Conservation (phyloP, 2,113 vertebrate species). For the Malurus melanocephalus region DNA sequence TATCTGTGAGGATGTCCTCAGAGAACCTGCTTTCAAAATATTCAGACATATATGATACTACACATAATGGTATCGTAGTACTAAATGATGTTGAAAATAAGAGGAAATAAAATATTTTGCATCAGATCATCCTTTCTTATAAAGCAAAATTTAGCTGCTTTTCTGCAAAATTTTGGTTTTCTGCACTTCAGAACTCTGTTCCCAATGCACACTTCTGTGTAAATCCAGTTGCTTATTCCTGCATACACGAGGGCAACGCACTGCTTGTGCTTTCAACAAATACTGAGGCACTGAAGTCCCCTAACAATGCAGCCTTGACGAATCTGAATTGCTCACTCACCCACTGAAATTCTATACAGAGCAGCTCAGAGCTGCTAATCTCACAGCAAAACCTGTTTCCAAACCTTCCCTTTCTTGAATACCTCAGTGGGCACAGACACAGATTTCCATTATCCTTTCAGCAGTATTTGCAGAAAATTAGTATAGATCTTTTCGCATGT, state of each 20-base stretch:
- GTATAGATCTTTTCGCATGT: not conserved
- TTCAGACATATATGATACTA: not conserved
- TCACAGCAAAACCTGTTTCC: conserved; percentile 49
- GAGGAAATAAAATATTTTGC: not conserved
- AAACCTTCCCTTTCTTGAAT: conserved; percentile 16
- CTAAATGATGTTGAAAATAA: not conserved
- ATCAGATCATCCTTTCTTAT: not conserved
- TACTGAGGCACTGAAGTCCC: conserved; percentile 23
- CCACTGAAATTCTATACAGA: conserved; percentile 62
- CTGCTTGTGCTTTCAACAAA: conserved; percentile 52
- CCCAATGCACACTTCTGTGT: not conserved
- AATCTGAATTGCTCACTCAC: conserved; percentile 63
- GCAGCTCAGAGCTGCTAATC: conserved; percentile 20
- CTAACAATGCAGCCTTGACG: conserved; percentile 64
- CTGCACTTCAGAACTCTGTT: not conserved
- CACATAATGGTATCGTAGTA: not conserved
- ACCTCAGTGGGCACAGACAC: not conserved
- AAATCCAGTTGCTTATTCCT: conserved; percentile 22
- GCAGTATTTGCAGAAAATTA: not conserved
- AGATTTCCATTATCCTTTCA: not conserved
- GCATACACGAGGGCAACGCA: not conserved
- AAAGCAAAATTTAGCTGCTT: not conserved
- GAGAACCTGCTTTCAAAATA: not conserved
- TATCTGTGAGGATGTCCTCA: not conserved
- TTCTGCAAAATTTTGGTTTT: not conserved